Conservation (phyloP, 2,797 vertebrate genomes). For the Propithecus perrieri region DNA sequence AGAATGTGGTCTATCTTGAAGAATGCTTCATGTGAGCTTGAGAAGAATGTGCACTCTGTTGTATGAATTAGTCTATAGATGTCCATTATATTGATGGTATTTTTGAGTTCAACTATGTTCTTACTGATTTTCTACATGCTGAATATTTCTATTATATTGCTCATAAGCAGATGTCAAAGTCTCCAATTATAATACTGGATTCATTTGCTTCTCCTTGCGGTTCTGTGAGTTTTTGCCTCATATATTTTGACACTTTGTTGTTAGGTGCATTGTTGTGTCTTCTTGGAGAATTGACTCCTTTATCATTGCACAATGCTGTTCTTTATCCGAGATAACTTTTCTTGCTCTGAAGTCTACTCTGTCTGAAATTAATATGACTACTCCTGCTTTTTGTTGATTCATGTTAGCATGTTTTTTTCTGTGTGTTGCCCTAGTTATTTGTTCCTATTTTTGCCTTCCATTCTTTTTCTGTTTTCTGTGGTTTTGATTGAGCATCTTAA, state of each 20-base stretch:
- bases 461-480: not conserved
- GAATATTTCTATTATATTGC: not conserved
- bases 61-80: not conserved
- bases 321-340: not conserved
- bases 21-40: not conserved
- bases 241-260: not conserved
- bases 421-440: not conserved
- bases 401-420: not conserved
- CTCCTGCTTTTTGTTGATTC: not conserved
- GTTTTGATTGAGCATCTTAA: not conserved
- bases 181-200: not conserved
- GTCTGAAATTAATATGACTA: not conserved
- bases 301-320: not conserved
- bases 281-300: not conserved
- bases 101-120: not conserved
- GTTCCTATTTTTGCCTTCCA: not conserved
- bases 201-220: not conserved
- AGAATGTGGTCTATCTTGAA: not conserved
- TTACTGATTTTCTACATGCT: not conserved
- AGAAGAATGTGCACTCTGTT: not conserved
- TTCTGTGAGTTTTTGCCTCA: not conserved
- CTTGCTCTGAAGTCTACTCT: not conserved
- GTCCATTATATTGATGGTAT: not conserved
- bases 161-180: not conserved
- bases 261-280: not conserved